Conservation (phyloP, 2,113 vertebrate species). For the Leptocoma aspasia region DNA sequence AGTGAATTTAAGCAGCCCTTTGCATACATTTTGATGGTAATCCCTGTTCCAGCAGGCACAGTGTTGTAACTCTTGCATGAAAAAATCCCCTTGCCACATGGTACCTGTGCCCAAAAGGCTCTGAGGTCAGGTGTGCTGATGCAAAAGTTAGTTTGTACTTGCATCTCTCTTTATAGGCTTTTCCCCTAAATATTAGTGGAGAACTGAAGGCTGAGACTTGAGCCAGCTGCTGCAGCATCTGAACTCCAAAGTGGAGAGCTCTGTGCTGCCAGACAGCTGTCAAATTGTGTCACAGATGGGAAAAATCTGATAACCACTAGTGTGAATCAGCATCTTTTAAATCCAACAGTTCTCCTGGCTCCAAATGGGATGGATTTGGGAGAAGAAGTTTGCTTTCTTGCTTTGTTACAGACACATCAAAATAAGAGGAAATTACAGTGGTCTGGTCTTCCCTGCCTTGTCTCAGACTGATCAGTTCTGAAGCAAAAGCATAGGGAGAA, state of each 20-base stretch:
- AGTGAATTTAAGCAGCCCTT: background rate
- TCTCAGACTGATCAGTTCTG: background rate
- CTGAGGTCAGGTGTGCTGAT: background rate
- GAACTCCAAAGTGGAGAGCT: background rate
- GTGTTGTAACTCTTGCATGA: background rate
- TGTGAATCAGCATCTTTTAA: background rate
- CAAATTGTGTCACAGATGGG: background rate
- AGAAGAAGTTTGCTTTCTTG: background rate
- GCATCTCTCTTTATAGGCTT: background rate
- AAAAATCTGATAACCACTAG: background rate
- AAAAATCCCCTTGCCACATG: background rate
- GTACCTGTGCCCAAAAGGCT: background rate
- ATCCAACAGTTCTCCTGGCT: background rate
- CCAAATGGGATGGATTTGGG: background rate
- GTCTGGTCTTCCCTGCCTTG: background rate
- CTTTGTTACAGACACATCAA: background rate
- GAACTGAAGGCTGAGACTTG: constrained; percentile 9
- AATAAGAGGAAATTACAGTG: background rate
- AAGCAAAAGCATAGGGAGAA: background rate
- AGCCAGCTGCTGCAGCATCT: background rate
- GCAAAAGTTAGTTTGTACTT: background rate
- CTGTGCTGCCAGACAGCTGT: constrained; percentile 15
- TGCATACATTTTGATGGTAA: background rate
- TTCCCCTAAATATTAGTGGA: background rate
- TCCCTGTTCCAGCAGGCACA: background rate